Evolutionary conservation across 2,888 invertebrate genomes (phyloP), one percentile per base, ranked within the genome.

Genomic region (Serripes groenlandicus): DNA sequence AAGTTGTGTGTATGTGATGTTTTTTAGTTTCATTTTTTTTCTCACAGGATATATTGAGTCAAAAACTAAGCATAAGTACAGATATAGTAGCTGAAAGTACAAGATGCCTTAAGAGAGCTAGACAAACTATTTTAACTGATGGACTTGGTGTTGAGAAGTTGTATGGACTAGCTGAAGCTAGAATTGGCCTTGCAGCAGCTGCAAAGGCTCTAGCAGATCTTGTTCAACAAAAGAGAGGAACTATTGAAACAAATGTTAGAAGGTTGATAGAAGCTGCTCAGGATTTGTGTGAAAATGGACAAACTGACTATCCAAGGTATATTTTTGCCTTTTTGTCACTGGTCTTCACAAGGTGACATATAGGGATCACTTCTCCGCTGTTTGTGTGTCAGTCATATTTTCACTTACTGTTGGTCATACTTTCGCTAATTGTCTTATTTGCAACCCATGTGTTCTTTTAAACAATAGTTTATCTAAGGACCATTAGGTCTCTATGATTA

Each of bases 131-230:
- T n/a, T 32, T 66, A 28, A 56, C 15, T 11, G 72, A 81, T 60
- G 70, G 34, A 11, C 54, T 85, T 21, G 35, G 68, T 64, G 80
- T 90, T 5, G 81, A 82, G 28, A 85, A 87, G 58, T 49, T 90
- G 30, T 83, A 83, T 52, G 83, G 83, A 18, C 30, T 91, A 37
- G 91, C 91, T 5, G 73, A 78, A 32, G 79, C 83, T 28, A 81
- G 91, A 49, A 89, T 84, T 75, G 90, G 90, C 0, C 88, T 91
- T 42, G 69, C 81, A 37, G 81, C 88, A 18, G 77, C 84, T 0
- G 91, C 91, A 5, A 86, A 85, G 30, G 34, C 49, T 21, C 54
- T 56, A 34, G 71, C 56, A 26, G 30, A 56, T 28, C n/a, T 56
- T n/a, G 54, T 71, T 35, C 28, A 30, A 15, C 23, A 49, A 68